These are phyloP conservation scores for Brachionus rotundiformis DNA, from an alignment of 1,140 invertebrate genomes.

Conservation along the genomic window DNA sequence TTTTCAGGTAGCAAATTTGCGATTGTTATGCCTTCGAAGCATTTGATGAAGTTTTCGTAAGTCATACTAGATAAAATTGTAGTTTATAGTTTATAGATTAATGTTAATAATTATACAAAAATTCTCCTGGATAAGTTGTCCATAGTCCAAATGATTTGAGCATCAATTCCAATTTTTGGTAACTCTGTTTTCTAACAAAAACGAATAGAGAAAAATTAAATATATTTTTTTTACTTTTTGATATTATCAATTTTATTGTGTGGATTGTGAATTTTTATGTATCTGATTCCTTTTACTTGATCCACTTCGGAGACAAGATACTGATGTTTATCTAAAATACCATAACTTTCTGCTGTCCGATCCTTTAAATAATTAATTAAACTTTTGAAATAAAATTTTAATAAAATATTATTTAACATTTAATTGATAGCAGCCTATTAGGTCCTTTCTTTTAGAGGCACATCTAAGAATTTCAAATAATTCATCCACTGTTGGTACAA, in stretches of 20 bases:
- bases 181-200: not conserved
- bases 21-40: conserved; percentile 36
- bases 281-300: not conserved
- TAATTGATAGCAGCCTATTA: conserved; percentile 20
- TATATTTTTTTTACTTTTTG: not conserved
- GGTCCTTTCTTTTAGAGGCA: conserved; percentile 10
- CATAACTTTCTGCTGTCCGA: not conserved
- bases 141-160: conserved; percentile 22
- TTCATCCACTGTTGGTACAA: not conserved
- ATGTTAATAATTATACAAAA: conserved; percentile 10
- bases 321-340: conserved; percentile 22
- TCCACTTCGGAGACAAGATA: conserved; percentile 29
- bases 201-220: not conserved
- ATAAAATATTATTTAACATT: not conserved
- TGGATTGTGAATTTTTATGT: conserved; percentile 37
- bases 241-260: conserved; percentile 42
- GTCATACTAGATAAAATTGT: conserved; percentile 32
- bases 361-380: conserved; percentile 13
- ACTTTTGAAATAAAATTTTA: not conserved
- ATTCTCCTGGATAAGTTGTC: conserved; percentile 46
- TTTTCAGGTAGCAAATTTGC: conserved; percentile 38
- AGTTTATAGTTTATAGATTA: not conserved
- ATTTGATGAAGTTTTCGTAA: conserved; percentile 29
- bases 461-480: conserved; percentile 39
- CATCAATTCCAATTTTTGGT: not conserved